A percentile compares a stretch with the other conserved stretches of the same genome.
Evolutionary conservation across 2,113 vertebrate species (phyloP).

Genomic region (Lepidothrix coronata): DNA sequence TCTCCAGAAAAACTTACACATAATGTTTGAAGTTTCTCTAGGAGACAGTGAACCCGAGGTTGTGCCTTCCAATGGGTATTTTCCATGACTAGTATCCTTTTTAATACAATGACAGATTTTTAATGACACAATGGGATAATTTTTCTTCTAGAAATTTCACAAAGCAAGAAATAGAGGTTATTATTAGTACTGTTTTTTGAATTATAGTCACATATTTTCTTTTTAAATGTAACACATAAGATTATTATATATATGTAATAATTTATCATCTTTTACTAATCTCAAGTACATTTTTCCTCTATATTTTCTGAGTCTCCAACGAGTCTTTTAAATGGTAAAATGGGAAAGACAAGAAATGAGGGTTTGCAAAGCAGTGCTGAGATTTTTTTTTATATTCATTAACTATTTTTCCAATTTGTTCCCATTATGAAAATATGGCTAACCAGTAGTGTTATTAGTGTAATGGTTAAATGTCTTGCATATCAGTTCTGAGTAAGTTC

Average conservation of each 20-base stretch:
- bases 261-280: neutral
- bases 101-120: neutral
- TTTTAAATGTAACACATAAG: neutral
- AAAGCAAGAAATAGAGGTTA: neutral
- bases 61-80: neutral
- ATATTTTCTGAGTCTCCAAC: neutral
- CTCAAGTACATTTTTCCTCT: neutral
- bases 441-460: neutral
- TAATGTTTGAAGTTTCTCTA: neutral
- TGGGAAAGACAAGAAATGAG: neutral
- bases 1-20: neutral
- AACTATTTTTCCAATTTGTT: neutral
- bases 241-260: neutral
- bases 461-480: neutral
- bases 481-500: neutral
- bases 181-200: neutral
- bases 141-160: neutral
- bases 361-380: neutral
- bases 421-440: neutral
- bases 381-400: neutral
- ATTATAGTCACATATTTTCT: neutral
- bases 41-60: neutral
- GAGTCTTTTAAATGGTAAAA: neutral
- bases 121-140: neutral
- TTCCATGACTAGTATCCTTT: neutral